phyloP scores from a whole-genome alignment of 2,113 vertebrate species.

The Nettapus auritus region DNA sequence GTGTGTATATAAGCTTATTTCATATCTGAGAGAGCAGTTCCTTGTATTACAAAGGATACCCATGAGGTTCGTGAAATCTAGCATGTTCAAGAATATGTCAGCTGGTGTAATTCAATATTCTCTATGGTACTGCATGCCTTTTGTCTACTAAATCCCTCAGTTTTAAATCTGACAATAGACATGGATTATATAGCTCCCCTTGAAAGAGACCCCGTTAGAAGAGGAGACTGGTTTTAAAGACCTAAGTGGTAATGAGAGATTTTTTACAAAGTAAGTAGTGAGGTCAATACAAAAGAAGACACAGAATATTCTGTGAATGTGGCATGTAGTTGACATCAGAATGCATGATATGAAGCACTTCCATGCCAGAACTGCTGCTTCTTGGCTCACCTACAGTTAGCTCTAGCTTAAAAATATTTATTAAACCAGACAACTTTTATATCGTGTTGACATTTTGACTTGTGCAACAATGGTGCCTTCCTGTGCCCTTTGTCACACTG shows the following conservation, averaged over 20 bases:
- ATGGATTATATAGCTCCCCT: neutral
- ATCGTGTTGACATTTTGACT: neutral
- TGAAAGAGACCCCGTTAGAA: constrained; percentile 32
- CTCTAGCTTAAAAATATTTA: neutral
- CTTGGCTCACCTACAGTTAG: neutral
- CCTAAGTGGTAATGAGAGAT: constrained; percentile 28
- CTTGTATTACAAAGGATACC: neutral
- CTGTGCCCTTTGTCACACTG: neutral
- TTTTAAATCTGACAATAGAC: constrained; percentile 42
- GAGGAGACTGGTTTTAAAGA: neutral
- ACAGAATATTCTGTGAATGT: constrained; percentile 41
- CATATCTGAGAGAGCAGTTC: neutral
- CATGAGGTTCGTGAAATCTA: neutral
- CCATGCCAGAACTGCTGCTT: neutral
- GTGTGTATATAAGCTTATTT: neutral
- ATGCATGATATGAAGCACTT: neutral
- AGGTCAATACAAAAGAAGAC: neutral
- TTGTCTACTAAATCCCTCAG: constrained; percentile 30
- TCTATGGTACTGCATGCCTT: constrained; percentile 27
- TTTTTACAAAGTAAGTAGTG: neutral
- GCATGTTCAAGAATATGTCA: neutral
- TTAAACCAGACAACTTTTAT: neutral
- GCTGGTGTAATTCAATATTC: constrained; percentile 35
- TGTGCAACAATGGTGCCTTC: neutral
- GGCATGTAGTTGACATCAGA: constrained; percentile 28